These are phyloP conservation scores for Nanorana parkeri DNA, from an alignment of 2,113 vertebrate species.

Conservation along the genomic window DNA sequence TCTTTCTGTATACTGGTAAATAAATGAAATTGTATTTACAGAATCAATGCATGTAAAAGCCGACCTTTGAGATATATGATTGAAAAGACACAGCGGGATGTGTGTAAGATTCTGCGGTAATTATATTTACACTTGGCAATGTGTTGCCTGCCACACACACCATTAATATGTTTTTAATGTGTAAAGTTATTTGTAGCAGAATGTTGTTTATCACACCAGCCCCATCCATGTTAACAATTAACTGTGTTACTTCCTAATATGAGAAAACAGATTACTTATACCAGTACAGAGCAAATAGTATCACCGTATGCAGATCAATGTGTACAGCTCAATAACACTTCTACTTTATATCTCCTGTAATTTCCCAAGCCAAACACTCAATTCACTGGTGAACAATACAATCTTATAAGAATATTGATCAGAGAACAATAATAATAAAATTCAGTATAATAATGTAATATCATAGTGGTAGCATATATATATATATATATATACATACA, in stretches of 20 bases:
- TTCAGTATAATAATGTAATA: too few species aligned
- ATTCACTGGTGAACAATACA: neutral
- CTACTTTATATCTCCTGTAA: neutral
- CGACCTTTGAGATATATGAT: neutral
- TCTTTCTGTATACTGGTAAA: too few species aligned
- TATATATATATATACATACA: too few species aligned
- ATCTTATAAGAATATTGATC: neutral
- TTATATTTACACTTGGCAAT: neutral
- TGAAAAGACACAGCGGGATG: neutral
- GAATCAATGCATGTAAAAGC: too few species aligned
- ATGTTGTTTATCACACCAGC: neutral
- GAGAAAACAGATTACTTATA: neutral
- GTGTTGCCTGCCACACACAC: neutral
- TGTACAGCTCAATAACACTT: neutral
- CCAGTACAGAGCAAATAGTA: neutral
- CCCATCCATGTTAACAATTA: neutral
- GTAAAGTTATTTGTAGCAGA: neutral
- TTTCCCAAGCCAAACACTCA: neutral
- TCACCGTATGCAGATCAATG: neutral
- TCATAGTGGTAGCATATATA: too few species aligned
- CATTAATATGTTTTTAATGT: constrained; percentile 2
- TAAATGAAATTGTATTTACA: too few species aligned
- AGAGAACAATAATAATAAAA: neutral
- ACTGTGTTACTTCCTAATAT: neutral
- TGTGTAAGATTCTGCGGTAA: neutral